Evolutionary conservation across 2,113 vertebrate genomes (phyloP).

Genomic region (Sinocyclocheilus grahami): DNA sequence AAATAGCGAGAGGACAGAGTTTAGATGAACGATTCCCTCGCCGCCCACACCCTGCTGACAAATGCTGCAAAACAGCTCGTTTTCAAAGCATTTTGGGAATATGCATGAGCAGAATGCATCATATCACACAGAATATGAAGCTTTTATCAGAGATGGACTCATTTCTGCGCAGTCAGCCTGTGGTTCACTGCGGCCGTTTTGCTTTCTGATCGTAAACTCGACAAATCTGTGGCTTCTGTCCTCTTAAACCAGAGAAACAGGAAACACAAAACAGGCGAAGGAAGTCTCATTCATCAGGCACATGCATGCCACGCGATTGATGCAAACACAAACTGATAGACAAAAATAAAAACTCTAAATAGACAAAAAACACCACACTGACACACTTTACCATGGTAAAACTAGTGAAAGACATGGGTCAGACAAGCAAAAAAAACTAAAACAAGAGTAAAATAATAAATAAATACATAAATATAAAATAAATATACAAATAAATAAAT

Average conservation of each 20-base stretch:
- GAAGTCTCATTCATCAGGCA: conserved; percentile 3
- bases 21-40: not conserved
- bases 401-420: not conserved
- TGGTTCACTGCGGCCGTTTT: not conserved
- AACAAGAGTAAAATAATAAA: no score
- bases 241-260: conserved; percentile 29
- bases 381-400: not conserved
- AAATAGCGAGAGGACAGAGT: not conserved
- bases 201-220: not conserved
- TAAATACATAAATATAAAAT: no score
- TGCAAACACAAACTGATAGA: not conserved
- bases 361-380: not conserved
- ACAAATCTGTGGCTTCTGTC: conserved; percentile 19
- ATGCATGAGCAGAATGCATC: not conserved
- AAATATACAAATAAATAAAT: no score
- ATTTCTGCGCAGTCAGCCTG: not conserved
- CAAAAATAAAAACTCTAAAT: no score
- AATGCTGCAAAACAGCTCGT: not conserved
- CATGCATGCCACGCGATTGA: not conserved
- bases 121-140: not conserved
- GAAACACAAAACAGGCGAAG: conserved; percentile 32
- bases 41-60: not conserved
- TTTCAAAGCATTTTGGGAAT: not conserved
- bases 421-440: no score
- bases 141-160: not conserved